These are phyloP conservation scores for Myotis yumanensis DNA, from an alignment of 2,113 vertebrate genomes.

Conservation along the genomic window DNA sequence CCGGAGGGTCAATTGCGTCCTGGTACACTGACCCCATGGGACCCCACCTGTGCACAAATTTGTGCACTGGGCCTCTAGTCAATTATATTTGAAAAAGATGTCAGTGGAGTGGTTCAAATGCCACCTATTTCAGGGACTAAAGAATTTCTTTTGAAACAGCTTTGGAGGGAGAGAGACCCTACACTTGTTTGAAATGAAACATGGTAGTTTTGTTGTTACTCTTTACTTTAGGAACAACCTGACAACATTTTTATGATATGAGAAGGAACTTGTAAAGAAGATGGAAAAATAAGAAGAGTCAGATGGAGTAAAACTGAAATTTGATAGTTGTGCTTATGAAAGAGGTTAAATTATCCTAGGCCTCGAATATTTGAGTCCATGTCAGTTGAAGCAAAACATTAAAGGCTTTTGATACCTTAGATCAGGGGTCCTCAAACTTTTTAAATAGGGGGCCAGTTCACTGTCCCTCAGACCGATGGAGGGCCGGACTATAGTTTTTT, in stretches of 20 bases:
- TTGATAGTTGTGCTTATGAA: background rate
- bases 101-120: background rate
- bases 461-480: no score
- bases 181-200: background rate
- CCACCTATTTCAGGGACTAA: background rate
- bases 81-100: background rate
- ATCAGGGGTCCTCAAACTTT: background rate
- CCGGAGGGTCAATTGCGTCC: no score
- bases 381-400: background rate
- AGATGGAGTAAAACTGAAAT: background rate
- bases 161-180: background rate
- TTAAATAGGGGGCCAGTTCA: no score
- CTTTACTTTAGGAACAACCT: background rate
- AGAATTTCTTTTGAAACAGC: background rate
- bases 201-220: background rate
- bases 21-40: no score
- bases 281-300: background rate
- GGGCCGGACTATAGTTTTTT: no score
- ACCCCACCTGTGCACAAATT: no score
- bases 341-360: no score
- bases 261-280: background rate
- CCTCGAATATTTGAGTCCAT: accelerated
- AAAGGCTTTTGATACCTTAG: background rate
- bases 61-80: no score
- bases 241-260: background rate